These are phyloP conservation scores for Andrena trimmerana DNA, from an alignment of 2,888 invertebrate genomes.

Conservation along the genomic window DNA sequence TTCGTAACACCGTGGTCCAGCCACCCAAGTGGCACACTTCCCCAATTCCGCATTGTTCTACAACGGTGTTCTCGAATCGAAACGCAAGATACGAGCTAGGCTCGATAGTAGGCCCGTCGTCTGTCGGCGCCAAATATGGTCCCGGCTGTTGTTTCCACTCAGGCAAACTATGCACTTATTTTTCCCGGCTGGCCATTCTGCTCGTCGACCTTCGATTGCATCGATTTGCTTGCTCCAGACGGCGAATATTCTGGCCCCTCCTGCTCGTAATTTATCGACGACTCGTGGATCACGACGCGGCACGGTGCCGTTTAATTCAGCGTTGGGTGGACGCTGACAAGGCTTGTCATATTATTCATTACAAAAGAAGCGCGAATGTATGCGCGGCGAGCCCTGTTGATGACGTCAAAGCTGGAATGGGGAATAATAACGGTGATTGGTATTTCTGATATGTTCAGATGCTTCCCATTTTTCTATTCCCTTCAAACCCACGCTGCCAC, in stretches of 20 bases:
- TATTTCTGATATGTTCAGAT: no score
- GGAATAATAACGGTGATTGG: no score
- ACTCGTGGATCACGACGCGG: slow-evolving; percentile 5
- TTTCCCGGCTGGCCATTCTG: slow-evolving; percentile 18
- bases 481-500: no score
- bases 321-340: background rate
- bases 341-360: no score
- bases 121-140: slow-evolving; percentile 30
- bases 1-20: slow-evolving; percentile 20
- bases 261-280: slow-evolving; percentile 17
- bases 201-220: slow-evolving; percentile 34
- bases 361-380: no score
- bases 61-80: slow-evolving; percentile 31
- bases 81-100: slow-evolving; percentile 41
- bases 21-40: slow-evolving; percentile 58
- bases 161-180: slow-evolving; percentile 33
- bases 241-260: slow-evolving; percentile 24
- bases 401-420: slow-evolving; percentile 18
- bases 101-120: slow-evolving; percentile 23
- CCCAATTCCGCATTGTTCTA: slow-evolving; percentile 60
- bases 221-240: slow-evolving; percentile 38
- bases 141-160: slow-evolving; percentile 30
- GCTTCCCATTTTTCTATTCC: no score
- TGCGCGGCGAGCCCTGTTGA: background rate
- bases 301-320: background rate